These are phyloP conservation scores for Forbesichthys agassizii DNA, from an alignment of 2,113 vertebrate genomes.

Conservation along the genomic window DNA sequence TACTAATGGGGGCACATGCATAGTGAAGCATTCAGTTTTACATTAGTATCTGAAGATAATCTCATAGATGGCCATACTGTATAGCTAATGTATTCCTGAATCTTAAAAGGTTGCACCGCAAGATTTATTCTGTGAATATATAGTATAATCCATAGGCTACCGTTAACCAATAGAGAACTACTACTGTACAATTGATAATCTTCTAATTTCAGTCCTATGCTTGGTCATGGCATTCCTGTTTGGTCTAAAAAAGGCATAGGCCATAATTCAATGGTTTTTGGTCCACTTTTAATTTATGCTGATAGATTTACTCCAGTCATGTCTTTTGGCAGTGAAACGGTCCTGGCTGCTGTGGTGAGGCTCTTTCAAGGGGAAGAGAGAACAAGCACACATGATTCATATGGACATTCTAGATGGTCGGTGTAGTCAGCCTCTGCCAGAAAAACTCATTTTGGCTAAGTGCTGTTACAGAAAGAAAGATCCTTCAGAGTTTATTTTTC, in stretches of 20 bases:
- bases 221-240: slow-evolving; percentile 42
- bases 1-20: slow-evolving; percentile 37
- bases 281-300: slow-evolving; percentile 41
- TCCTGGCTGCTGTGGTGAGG: slow-evolving; percentile 44
- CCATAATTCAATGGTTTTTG: slow-evolving; percentile 26
- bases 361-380: neutral
- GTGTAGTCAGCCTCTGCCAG: slow-evolving; percentile 19
- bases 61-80: slow-evolving; percentile 35
- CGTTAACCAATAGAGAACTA: slow-evolving; percentile 14
- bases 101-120: slow-evolving; percentile 25
- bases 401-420: slow-evolving; percentile 29
- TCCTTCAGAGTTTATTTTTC: slow-evolving; percentile 13
- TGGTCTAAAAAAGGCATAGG: slow-evolving; percentile 29
- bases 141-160: neutral
- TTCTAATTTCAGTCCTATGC: neutral
- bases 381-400: slow-evolving; percentile 24
- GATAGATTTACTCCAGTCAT: slow-evolving; percentile 47
- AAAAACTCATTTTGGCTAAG: slow-evolving; percentile 30
- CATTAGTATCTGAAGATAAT: slow-evolving; percentile 38
- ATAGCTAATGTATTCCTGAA: slow-evolving; percentile 5
- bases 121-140: slow-evolving; percentile 15
- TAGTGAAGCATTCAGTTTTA: slow-evolving; percentile 16
- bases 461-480: slow-evolving; percentile 11
- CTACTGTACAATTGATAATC: neutral
- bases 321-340: slow-evolving; percentile 48